A percentile compares a stretch with the other conserved stretches of the same genome.
phyloP scores from a whole-genome alignment of 2,113 vertebrate species.

The Pongo abelii region DNA sequence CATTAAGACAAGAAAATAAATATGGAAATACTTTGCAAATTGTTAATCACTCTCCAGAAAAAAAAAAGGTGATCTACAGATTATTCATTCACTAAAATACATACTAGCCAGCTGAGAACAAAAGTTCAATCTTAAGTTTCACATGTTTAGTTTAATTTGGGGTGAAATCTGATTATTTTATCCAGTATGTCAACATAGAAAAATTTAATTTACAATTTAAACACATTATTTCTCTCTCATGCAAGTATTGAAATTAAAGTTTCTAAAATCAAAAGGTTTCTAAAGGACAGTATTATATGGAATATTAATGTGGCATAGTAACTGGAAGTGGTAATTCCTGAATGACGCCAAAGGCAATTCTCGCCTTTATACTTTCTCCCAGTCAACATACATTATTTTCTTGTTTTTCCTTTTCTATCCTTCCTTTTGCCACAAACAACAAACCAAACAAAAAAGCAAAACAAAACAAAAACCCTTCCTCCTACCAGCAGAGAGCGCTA shows the following conservation, averaged over 20 bases:
- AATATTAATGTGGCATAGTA: not conserved
- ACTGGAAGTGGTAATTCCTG: not conserved
- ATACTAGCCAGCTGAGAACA: not conserved
- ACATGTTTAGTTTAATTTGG: not conserved
- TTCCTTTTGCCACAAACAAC: not conserved
- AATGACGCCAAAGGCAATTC: not conserved
- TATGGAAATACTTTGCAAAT: not conserved
- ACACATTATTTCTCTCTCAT: not conserved
- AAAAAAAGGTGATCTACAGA: not conserved
- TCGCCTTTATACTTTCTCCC: not conserved
- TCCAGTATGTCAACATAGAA: not conserved
- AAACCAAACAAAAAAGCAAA: not conserved
- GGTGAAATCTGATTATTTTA: not conserved
- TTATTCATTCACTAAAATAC: not conserved
- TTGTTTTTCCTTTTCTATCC: not conserved
- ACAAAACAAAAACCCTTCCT: not conserved
- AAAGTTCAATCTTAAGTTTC: not conserved
- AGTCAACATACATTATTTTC: not conserved
- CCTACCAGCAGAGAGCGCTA: conserved; percentile 58
- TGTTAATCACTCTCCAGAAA: not conserved
- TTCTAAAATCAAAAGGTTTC: not conserved
- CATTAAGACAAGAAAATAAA: not conserved
- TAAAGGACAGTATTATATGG: not conserved
- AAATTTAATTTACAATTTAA: not conserved
- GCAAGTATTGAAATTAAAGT: not conserved